Percentiles rank a stretch among this genome's conserved stretches.
These are phyloP conservation scores for Anguilla anguilla DNA, from an alignment of 2,797 vertebrate species.

Conservation along the genomic window DNA sequence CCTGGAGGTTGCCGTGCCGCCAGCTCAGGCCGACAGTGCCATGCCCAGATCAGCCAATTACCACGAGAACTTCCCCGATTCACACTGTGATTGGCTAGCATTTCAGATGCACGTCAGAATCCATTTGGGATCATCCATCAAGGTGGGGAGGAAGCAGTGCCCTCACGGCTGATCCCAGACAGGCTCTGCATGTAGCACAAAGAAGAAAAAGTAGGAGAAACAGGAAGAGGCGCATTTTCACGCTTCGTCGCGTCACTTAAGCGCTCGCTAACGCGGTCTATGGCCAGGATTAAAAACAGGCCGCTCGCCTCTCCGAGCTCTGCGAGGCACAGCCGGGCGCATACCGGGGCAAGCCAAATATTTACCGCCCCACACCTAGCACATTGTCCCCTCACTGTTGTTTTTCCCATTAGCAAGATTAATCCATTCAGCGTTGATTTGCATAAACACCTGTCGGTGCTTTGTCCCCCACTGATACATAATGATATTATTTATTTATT, in stretches of 20 bases:
- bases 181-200: neutral
- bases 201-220: neutral
- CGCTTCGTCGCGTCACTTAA: neutral
- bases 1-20: neutral
- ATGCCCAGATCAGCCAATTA: neutral
- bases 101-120: neutral
- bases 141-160: neutral
- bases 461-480: constrained; percentile 31
- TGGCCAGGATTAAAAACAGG: neutral
- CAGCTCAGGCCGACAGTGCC: neutral
- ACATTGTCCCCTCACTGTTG: constrained; percentile 22
- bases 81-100: neutral
- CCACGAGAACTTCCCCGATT: neutral
- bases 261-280: neutral
- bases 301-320: neutral
- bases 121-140: neutral
- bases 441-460: constrained; percentile 31
- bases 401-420: constrained; percentile 29
- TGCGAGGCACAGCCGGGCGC: neutral
- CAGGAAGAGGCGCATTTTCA: neutral
- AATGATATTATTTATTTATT: neutral
- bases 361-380: constrained; percentile 16
- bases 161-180: neutral
- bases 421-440: constrained; percentile 25
- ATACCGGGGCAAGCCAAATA: neutral